phyloP scores from a whole-genome alignment of 2,888 invertebrate species.

The Ectropis crepuscularia region DNA sequence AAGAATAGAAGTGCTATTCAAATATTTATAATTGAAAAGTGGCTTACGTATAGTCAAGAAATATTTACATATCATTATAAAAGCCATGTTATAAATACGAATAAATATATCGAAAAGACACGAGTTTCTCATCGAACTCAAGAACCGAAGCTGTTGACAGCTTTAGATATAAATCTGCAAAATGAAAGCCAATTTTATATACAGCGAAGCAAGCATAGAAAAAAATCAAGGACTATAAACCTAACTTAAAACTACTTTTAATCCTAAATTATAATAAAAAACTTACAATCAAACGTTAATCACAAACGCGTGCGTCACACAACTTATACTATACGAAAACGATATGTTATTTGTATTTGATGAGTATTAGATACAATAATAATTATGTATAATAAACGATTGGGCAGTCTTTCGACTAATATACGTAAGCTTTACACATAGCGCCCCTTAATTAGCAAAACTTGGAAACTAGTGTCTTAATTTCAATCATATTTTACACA shows the following conservation, averaged over 20 bases:
- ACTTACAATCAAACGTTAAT: conserved; percentile 63
- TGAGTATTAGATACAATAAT: conserved; percentile 63
- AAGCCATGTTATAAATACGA: conserved; percentile 35
- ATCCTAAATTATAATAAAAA: conserved; percentile 61
- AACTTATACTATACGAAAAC: conserved; percentile 64
- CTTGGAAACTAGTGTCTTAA: conserved; percentile 68
- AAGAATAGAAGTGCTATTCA: conserved; percentile 37
- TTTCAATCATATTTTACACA: conserved; percentile 38
- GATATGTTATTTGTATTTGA: conserved; percentile 77
- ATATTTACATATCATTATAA: conserved; percentile 66
- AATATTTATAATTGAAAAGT: conserved; percentile 56
- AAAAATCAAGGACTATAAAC: conserved; percentile 53
- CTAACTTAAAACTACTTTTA: conserved; percentile 47
- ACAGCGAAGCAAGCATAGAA: conserved; percentile 52
- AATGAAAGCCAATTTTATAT: conserved; percentile 51
- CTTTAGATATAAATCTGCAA: conserved; percentile 35
- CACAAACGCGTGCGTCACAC: conserved; percentile 65
- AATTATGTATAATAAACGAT: conserved; percentile 49
- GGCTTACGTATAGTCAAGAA: conserved; percentile 64
- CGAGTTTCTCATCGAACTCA: conserved; percentile 46
- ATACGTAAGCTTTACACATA: conserved; percentile 74
- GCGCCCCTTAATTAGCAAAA: conserved; percentile 77
- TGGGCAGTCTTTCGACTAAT: conserved; percentile 53
- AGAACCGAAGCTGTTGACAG: conserved; percentile 55
- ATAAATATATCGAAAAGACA: conserved; percentile 69